phyloP scores from a whole-genome alignment of 1,140 invertebrate genomes.

The Dryas iulia region DNA sequence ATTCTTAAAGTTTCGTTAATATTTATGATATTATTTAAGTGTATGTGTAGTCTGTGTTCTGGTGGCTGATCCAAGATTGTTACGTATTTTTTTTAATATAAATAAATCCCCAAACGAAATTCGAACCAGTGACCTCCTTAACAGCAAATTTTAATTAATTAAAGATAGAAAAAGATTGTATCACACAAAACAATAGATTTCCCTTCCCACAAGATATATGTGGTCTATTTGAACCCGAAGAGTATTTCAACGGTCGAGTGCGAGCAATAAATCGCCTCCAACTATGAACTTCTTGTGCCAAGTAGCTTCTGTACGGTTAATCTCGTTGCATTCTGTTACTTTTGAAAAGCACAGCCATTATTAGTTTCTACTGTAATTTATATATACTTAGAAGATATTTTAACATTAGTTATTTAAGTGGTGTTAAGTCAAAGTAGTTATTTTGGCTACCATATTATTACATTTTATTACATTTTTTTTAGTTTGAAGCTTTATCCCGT shows the following conservation, averaged over 20 bases:
- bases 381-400: background rate
- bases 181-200: background rate
- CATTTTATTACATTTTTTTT: no score
- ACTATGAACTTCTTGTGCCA: constrained; percentile 4
- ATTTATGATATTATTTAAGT: no score
- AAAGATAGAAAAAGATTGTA: background rate
- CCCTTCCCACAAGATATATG: constrained; percentile 11
- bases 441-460: no score
- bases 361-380: background rate
- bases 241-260: constrained; percentile 14
- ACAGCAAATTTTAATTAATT: background rate
- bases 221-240: constrained; percentile 5
- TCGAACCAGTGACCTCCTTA: background rate
- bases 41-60: no score
- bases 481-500: no score
- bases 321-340: constrained; percentile 1
- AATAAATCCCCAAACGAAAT: background rate
- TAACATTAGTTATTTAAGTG: no score
- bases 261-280: constrained; percentile 5
- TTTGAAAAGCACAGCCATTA: background rate
- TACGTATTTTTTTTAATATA: no score
- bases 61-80: no score
- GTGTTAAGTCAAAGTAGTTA: no score
- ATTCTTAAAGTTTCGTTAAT: no score
- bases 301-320: background rate